Base-by-base conservation (phyloP, 2,113 vertebrate genomes). In the Passer domesticus region DNA sequence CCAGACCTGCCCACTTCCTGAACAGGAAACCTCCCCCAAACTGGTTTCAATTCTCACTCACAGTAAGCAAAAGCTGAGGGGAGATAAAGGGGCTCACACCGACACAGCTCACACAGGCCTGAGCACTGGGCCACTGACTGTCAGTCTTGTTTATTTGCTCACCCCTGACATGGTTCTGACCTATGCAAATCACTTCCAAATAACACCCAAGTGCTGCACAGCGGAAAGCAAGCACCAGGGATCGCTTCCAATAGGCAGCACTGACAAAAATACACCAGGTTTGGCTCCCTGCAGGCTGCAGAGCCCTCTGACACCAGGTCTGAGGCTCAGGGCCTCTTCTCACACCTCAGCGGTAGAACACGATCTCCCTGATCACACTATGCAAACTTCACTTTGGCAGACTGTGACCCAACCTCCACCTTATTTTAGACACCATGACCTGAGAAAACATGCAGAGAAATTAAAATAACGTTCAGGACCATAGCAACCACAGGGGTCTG, bases 201-300 rank as follows among this genome's bases (percentile, higher is more conserved):
- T 47, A 85, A 83, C 72, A 88, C 31, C 46, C 33, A 31, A 70
- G 50, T 1, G 49, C 85, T 58, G 63, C 79, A 62, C 6, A 6
- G 79, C 4, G 1, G 12, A 77, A 76, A 92, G 50, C 21, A 35
- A 81, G 46, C 44, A 33, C 33, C 50, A 67, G 60, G 72, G 68
- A 89, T 88, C 63, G 86, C n/a, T 86, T 87, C 89, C 59, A 66
- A 62, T 2, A 74, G 50, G 31, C 72, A 92, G 62, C 85, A 75
- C 86, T 59, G 88, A 90, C 92, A 90, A 88, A 95, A 95, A 92
- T 83, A 93, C 0, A 49, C 39, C n/a, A 11, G 23, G 35, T 91
- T 81, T 91, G 93, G 64, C 91, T 94, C 50, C 66, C 72, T 83
- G 37, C 75, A 75, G 72, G 75, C 82, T 63, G 47, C 56, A 69